Conservation (phyloP, 2,113 vertebrate genomes). For the Petaurus breviceps region DNA sequence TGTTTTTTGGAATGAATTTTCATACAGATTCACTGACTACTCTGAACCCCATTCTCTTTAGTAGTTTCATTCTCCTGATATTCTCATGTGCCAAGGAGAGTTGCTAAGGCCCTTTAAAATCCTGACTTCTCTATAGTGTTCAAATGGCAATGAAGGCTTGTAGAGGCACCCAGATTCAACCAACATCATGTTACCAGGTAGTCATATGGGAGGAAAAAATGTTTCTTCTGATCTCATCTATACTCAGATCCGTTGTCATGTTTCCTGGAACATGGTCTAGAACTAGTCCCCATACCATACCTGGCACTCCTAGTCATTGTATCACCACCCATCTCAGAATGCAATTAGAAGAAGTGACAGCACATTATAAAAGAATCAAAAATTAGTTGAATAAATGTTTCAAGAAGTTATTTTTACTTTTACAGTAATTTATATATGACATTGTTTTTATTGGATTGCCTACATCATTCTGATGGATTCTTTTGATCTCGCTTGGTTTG, state of each 20-base stretch:
- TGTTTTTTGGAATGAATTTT: not conserved
- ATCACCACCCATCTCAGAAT: not conserved
- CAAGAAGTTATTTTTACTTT: slow-evolving; percentile 23
- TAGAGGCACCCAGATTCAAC: not conserved
- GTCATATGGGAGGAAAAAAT: not conserved
- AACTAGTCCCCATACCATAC: not conserved
- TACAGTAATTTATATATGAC: slow-evolving; percentile 40
- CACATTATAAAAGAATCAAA: not conserved
- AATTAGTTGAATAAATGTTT: slow-evolving; percentile 27
- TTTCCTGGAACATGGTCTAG: not conserved
- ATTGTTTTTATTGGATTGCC: slow-evolving; percentile 59
- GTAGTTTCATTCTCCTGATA: not conserved
- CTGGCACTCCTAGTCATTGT: not conserved
- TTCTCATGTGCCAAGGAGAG: not conserved
- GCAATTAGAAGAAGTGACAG: not conserved
- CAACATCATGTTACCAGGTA: not conserved
- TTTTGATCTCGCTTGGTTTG: slow-evolving; percentile 69
- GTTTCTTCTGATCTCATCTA: not conserved
- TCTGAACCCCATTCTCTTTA: not conserved
- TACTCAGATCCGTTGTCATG: not conserved
- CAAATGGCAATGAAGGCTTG: not conserved
- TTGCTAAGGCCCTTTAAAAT: not conserved
- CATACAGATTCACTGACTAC: not conserved
- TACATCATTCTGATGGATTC: slow-evolving; percentile 64
- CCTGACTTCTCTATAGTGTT: not conserved